These are phyloP conservation scores for Centrocercus urophasianus DNA, from an alignment of 2,113 vertebrate species.

Conservation along the genomic window DNA sequence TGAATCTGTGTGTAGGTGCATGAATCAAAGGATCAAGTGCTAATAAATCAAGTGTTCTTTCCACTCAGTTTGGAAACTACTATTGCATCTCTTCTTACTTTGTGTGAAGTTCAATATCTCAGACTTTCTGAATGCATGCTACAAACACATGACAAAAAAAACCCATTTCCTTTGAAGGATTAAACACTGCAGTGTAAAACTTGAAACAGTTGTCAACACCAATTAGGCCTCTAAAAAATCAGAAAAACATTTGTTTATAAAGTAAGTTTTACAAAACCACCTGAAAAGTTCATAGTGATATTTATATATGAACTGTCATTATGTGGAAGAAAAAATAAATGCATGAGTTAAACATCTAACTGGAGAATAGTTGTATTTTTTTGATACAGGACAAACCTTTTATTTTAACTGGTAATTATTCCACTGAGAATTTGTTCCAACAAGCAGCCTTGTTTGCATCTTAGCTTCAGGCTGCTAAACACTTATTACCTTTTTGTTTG, in stretches of 20 bases:
- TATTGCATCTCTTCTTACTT: background rate
- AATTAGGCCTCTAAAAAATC: background rate
- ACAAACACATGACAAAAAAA: background rate
- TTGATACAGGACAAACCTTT: background rate
- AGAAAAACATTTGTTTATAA: background rate
- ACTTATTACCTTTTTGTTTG: background rate
- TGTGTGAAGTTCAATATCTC: background rate
- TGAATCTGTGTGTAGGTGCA: constrained; percentile 21
- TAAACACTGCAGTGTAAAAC: background rate
- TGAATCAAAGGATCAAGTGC: constrained; percentile 38
- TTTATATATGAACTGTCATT: background rate
- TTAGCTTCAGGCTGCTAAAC: background rate
- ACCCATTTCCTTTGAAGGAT: background rate
- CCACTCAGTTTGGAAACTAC: background rate
- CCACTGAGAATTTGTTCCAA: background rate
- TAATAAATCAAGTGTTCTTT: constrained; percentile 49
- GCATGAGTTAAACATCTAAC: background rate
- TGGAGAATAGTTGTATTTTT: background rate
- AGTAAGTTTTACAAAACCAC: background rate
- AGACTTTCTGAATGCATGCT: background rate
- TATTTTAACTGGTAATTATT: background rate
- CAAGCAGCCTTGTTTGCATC: background rate
- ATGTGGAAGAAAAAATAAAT: background rate
- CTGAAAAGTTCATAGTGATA: background rate
- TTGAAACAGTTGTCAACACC: background rate